These are phyloP conservation scores for Hippocampus guttulatus DNA, from an alignment of 2,113 vertebrate genomes.

Conservation along the genomic window DNA sequence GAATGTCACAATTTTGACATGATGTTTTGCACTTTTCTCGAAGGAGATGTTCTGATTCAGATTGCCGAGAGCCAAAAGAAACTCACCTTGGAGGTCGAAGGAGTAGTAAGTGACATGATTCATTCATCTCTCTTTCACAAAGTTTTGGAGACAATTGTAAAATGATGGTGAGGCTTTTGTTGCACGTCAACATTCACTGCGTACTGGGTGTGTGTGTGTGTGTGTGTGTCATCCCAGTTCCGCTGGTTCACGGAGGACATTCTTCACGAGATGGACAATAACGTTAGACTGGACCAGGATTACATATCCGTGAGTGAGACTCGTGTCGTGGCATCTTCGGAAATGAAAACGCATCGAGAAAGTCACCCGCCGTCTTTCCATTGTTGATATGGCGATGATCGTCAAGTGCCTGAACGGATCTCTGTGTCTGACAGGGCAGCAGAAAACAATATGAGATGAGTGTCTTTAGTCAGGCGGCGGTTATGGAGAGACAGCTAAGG, in stretches of 20 bases:
- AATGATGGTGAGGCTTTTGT: not conserved
- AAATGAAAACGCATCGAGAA: not conserved
- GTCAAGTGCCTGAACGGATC: not conserved
- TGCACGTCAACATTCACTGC: not conserved
- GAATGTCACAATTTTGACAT: not conserved
- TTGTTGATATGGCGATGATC: not conserved
- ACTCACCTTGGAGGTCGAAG: constrained; percentile 80
- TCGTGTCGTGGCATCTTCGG: not conserved
- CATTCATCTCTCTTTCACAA: not conserved
- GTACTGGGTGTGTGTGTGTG: constrained; percentile 9
- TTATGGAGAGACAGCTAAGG: constrained; percentile 75
- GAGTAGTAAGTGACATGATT: constrained; percentile 74
- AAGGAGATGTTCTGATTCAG: constrained; percentile 88
- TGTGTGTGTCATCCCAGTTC: constrained; percentile 70
- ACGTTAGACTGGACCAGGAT: constrained; percentile 81
- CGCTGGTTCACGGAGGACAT: constrained; percentile 81
- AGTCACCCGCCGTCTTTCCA: not conserved
- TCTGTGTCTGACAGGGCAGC: constrained; percentile 73
- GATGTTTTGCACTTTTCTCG: constrained; percentile 10
- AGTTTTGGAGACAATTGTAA: not conserved
- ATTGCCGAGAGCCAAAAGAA: constrained; percentile 82
- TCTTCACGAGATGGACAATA: constrained; percentile 86
- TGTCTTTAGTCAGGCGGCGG: constrained; percentile 74
- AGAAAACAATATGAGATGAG: constrained; percentile 84
- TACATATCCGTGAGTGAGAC: constrained; percentile 82